These are phyloP conservation scores for Vulpes vulpes DNA, from an alignment of 2,113 vertebrate genomes.

Conservation along the genomic window DNA sequence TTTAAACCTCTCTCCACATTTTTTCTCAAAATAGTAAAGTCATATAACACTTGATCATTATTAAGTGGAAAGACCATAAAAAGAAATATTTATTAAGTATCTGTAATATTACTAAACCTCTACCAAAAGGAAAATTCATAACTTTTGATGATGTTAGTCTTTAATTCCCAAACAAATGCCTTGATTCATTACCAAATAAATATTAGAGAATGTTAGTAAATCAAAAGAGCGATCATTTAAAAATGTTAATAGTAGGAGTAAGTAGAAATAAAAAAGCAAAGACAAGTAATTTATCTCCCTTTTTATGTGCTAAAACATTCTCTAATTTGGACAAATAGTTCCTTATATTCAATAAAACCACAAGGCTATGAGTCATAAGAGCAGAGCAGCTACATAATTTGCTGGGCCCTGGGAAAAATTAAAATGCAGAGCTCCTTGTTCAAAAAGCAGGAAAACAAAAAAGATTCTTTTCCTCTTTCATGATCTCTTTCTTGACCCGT, in stretches of 20 bases:
- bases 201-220: neutral
- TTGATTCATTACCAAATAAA: slow-evolving; percentile 21
- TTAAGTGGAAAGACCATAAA: neutral
- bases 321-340: neutral
- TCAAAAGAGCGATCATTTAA: neutral
- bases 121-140: neutral
- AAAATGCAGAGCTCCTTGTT: neutral
- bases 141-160: neutral
- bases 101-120: neutral
- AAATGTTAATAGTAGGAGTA: neutral
- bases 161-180: neutral
- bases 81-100: neutral
- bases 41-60: neutral
- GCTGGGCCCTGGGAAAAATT: neutral
- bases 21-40: neutral
- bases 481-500: neutral
- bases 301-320: neutral
- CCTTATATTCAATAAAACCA: neutral
- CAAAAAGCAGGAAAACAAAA: neutral
- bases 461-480: neutral
- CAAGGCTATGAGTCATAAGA: neutral
- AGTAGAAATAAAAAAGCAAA: neutral
- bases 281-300: neutral
- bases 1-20: neutral
- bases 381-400: neutral